Percentiles rank a stretch among this genome's conserved stretches.
Evolutionary conservation across 2,113 vertebrate species (phyloP).

Genomic region (Shinisaurus crocodilurus): DNA sequence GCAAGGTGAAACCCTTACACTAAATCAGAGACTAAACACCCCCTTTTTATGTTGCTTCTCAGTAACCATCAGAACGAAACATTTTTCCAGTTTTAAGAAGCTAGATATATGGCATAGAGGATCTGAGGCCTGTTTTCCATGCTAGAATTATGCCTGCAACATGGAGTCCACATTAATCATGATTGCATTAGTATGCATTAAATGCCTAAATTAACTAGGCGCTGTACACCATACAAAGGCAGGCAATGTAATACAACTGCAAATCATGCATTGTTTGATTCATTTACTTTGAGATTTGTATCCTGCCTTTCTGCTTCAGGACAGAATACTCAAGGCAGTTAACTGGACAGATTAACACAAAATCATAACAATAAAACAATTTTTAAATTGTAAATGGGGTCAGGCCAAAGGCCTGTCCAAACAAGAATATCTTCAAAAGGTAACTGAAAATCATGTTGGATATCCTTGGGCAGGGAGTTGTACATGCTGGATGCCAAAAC

Average conservation of each 20-base stretch:
- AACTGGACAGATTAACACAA: not conserved
- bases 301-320: not conserved
- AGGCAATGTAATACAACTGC: not conserved
- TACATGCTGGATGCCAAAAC: not conserved
- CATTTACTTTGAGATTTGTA: not conserved
- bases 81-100: not conserved
- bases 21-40: not conserved
- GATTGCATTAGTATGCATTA: not conserved
- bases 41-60: not conserved
- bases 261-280: too few relatives aligned
- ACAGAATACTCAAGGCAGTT: not conserved
- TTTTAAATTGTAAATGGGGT: not conserved
- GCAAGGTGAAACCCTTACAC: conserved; percentile 1
- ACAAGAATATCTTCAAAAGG: not conserved
- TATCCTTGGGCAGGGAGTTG: not conserved
- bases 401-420: not conserved
- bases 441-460: not conserved
- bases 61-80: not conserved
- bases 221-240: not conserved
- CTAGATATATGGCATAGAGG: not conserved
- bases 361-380: not conserved
- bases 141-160: not conserved
- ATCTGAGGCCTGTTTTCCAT: not conserved
- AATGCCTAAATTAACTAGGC: too few relatives aligned
- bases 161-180: not conserved